Evolutionary conservation across 2,113 vertebrate genomes (phyloP).

Genomic region (Oriolus oriolus): DNA sequence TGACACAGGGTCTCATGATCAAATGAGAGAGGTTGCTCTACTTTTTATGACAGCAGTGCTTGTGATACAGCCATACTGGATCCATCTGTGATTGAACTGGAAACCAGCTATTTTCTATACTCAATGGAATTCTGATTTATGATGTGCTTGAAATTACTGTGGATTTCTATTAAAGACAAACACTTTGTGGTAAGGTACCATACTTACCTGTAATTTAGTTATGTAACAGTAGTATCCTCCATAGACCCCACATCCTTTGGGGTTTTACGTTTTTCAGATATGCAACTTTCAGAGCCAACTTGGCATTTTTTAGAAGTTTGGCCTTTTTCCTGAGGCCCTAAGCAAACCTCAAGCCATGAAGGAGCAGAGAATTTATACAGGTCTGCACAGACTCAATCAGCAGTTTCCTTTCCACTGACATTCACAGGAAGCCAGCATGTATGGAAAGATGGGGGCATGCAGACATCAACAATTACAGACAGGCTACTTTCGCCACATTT

Average conservation of each 20-base stretch:
- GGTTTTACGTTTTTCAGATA: slow-evolving; percentile 53
- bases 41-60: neutral
- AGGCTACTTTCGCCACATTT: slow-evolving; percentile 52
- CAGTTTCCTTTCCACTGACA: slow-evolving; percentile 60
- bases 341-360: slow-evolving; percentile 57
- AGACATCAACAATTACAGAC: slow-evolving; percentile 44
- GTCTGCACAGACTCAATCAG: slow-evolving; percentile 60
- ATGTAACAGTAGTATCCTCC: slow-evolving; percentile 58
- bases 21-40: neutral
- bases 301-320: slow-evolving; percentile 55
- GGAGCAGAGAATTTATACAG: slow-evolving; percentile 46
- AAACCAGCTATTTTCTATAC: slow-evolving; percentile 53
- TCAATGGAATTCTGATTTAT: slow-evolving; percentile 54
- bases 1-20: neutral
- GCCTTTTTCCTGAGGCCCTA: slow-evolving; percentile 42
- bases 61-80: slow-evolving; percentile 4
- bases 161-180: slow-evolving; percentile 65
- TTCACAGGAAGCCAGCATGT: slow-evolving; percentile 45
- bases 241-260: slow-evolving; percentile 51
- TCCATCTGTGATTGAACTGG: slow-evolving; percentile 35
- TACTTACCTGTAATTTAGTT: slow-evolving; percentile 64
- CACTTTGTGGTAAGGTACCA: slow-evolving; percentile 48
- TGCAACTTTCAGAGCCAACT: slow-evolving; percentile 43
- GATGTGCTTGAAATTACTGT: slow-evolving; percentile 53
- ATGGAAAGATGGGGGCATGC: slow-evolving; percentile 47